A percentile compares a stretch with the other conserved stretches of the same genome.
Evolutionary conservation across 2,113 vertebrate genomes (phyloP).

Genomic region (Eurystomus gularis): DNA sequence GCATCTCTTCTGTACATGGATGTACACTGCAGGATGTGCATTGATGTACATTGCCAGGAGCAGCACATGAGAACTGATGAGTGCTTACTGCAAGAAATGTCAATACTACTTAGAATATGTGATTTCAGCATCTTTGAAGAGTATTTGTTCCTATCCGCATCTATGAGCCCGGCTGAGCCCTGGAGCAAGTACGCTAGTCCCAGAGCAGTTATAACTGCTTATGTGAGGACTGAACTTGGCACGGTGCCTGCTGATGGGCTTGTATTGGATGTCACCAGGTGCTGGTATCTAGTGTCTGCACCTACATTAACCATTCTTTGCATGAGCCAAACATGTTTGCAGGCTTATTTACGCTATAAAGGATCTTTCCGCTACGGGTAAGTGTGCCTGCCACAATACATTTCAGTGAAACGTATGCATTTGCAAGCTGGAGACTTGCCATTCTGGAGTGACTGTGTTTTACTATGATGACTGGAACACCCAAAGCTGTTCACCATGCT

Average conservation of each 20-base stretch:
- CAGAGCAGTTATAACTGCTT: neutral
- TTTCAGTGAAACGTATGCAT: neutral
- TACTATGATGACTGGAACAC: neutral
- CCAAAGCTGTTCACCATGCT: neutral
- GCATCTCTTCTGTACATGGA: neutral
- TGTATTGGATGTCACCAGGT: neutral
- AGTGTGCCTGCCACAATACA: neutral
- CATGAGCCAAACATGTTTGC: neutral
- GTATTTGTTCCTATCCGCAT: too few species aligned
- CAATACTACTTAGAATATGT: neutral
- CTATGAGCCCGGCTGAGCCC: too few species aligned
- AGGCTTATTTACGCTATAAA: neutral
- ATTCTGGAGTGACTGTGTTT: neutral
- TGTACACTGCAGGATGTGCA: too few species aligned
- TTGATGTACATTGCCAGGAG: neutral
- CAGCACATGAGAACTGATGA: too few species aligned
- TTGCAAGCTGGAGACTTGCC: neutral
- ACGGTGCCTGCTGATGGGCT: neutral
- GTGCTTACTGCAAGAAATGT: neutral
- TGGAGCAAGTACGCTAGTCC: neutral
- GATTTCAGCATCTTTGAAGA: neutral
- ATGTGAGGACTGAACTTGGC: neutral
- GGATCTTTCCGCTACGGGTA: neutral
- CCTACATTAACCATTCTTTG: slow-evolving; percentile 9
- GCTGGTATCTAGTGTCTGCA: slow-evolving; percentile 12